Percentiles rank a stretch among this genome's conserved stretches.
phyloP scores from a whole-genome alignment of 2,797 vertebrate genomes.

The Knipowitschia caucasica region DNA sequence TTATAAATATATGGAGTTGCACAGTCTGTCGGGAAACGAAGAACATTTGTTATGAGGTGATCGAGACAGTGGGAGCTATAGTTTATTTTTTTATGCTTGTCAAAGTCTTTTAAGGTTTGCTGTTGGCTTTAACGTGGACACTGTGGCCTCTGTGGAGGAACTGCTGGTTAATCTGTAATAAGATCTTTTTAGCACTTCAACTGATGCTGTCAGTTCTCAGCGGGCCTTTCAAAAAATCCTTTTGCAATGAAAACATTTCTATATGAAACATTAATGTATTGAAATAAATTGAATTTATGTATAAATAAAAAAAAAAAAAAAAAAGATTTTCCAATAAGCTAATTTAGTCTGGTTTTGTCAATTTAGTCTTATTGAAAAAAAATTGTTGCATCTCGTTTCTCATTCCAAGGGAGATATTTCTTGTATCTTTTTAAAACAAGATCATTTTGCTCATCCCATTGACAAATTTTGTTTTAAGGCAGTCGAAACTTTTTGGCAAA shows the following conservation, averaged over 20 bases:
- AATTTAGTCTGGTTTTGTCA: too few relatives aligned
- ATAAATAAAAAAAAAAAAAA: constrained; percentile 68
- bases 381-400: too few relatives aligned
- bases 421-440: too few relatives aligned
- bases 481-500: too few relatives aligned
- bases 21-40: constrained; percentile 54
- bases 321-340: too few relatives aligned
- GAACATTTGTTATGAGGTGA: constrained; percentile 43
- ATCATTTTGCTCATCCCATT: too few relatives aligned
- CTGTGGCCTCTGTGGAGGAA: constrained; percentile 33
- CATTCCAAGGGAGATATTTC: too few relatives aligned
- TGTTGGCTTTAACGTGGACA: constrained; percentile 41
- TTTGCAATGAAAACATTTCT: constrained; percentile 48
- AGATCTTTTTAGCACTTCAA: constrained; percentile 46
- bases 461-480: too few relatives aligned
- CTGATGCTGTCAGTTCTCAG: constrained; percentile 44
- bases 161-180: constrained; percentile 17
- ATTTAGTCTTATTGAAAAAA: too few relatives aligned
- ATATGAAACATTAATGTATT: constrained; percentile 53
- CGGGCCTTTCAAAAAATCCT: constrained; percentile 55
- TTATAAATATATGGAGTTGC: constrained; percentile 61
- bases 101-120: constrained; percentile 53
- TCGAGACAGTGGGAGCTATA: constrained; percentile 50
- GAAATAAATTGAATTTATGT: constrained; percentile 70
- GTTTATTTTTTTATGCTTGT: constrained; percentile 73